A percentile compares a stretch with the other conserved stretches of the same genome.
Conservation (phyloP, 2,797 vertebrate species). For the Melanotaenia boesemani region DNA sequence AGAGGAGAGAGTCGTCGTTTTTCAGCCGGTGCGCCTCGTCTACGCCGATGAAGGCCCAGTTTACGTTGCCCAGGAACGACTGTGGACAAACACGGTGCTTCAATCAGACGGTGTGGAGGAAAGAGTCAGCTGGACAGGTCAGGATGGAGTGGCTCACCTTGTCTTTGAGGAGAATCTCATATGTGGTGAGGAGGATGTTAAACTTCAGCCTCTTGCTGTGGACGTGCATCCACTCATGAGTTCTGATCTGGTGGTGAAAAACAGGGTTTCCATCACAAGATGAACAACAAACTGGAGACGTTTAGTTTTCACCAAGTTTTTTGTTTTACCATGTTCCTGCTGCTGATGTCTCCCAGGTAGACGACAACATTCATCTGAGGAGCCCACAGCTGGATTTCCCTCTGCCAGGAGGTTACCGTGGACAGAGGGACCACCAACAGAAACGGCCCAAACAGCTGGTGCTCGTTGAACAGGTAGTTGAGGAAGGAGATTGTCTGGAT, state of each 20-base stretch:
- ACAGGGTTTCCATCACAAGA: neutral
- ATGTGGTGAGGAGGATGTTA: constrained; percentile 96
- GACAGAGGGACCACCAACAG: constrained; percentile 95
- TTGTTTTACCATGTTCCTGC: constrained; percentile 94
- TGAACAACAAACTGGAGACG: neutral
- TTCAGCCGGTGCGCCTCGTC: constrained; percentile 98
- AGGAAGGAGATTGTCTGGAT: constrained; percentile 98
- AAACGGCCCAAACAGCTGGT: constrained; percentile 94
- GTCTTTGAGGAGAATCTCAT: constrained; percentile 98
- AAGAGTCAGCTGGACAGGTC: neutral
- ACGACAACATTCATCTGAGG: constrained; percentile 96
- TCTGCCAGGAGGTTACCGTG: constrained; percentile 96
- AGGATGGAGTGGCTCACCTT: constrained; percentile 84
- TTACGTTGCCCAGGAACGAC: constrained; percentile 95
- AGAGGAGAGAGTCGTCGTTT: constrained; percentile 97
- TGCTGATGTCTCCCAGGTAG: constrained; percentile 96
- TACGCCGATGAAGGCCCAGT: constrained; percentile 96
- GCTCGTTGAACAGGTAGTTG: constrained; percentile 94
- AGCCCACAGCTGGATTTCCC: constrained; percentile 96
- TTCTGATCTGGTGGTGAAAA: constrained; percentile 88
- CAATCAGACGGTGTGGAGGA: too few relatives aligned
- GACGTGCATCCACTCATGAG: constrained; percentile 97
- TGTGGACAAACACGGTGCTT: constrained; percentile 60
- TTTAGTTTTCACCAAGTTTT: neutral
- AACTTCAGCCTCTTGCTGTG: constrained; percentile 96